Evolutionary conservation across 2,797 vertebrate species (phyloP).

Genomic region (Rhabdophis nuchalis): DNA sequence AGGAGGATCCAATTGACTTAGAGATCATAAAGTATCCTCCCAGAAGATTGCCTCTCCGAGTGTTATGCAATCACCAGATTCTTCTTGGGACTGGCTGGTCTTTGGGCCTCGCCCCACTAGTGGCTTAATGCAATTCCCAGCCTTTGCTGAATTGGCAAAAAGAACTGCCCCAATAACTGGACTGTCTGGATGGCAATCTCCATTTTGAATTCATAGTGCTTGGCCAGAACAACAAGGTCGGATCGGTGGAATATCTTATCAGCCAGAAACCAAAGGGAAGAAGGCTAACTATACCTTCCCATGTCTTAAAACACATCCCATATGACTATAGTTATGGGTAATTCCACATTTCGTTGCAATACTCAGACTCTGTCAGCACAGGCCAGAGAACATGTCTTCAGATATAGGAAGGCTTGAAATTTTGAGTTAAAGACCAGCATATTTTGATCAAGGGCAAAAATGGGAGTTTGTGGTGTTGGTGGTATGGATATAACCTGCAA

Average conservation of each 20-base stretch:
- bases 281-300: neutral
- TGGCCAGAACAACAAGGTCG: neutral
- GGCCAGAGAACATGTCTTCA: neutral
- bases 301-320: neutral
- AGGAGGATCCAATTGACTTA: rapidly evolving
- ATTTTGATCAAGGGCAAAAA: neutral
- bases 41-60: neutral
- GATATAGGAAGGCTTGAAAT: neutral
- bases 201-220: neutral
- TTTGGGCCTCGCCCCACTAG: neutral
- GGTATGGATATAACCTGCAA: neutral
- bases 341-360: neutral
- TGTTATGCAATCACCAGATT: neutral
- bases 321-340: neutral
- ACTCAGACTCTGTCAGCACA: neutral
- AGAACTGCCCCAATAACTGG: neutral
- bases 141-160: neutral
- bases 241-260: neutral
- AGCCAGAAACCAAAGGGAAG: neutral
- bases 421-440: neutral
- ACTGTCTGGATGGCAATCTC: neutral
- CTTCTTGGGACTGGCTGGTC: neutral
- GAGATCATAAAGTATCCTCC: neutral
- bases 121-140: neutral
- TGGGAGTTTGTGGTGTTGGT: neutral